Base-by-base conservation (phyloP, 1,140 invertebrate species). In the roundworm (Caenorhabditis elegans) region DNA sequence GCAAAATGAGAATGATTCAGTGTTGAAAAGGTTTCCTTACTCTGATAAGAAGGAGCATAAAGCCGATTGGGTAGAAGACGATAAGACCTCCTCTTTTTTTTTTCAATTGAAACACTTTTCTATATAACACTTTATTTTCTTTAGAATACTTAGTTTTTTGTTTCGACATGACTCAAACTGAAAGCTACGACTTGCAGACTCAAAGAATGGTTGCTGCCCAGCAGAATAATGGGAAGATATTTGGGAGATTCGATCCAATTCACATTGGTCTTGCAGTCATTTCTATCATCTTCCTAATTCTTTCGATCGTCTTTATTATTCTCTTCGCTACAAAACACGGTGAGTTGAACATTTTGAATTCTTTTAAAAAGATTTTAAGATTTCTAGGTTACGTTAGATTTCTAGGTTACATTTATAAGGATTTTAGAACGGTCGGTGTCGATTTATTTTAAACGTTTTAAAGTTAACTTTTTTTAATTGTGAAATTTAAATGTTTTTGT, bases 321-420 rank as follows among this genome's bases (percentile, higher is more conserved):
- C 51, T 78, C 15, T 78, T 78, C n/a, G 77, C 77, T 5, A 78
- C 77, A 15, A 78, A 78, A 39, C 47, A 78, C 11, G 77, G 77
- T 78, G 15, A 36, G 77, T 55, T 43, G 6, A n/a, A n/a, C 39
- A 15, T 15, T 43, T 15, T 15, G 39, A 10, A 10, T 53, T 53
- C 8, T 53, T 53, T 17, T 34, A n/a, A n/a, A n/a, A n/a, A n/a
- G n/a, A n/a, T n/a, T n/a, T n/a, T n/a, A n/a, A n/a, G n/a, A n/a
- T n/a, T n/a, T n/a, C n/a, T n/a, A n/a, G n/a, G n/a, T n/a, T n/a
- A n/a, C n/a, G n/a, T n/a, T n/a, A n/a, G n/a, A n/a, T n/a, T n/a
- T n/a, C n/a, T n/a, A n/a, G n/a, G n/a, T n/a, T n/a, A n/a, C n/a
- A n/a, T n/a, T n/a, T n/a, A n/a, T n/a, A n/a, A n/a, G n/a, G n/a